Evolutionary conservation across 2,113 vertebrate species (phyloP).

Genomic region (Hystrix brachyura): DNA sequence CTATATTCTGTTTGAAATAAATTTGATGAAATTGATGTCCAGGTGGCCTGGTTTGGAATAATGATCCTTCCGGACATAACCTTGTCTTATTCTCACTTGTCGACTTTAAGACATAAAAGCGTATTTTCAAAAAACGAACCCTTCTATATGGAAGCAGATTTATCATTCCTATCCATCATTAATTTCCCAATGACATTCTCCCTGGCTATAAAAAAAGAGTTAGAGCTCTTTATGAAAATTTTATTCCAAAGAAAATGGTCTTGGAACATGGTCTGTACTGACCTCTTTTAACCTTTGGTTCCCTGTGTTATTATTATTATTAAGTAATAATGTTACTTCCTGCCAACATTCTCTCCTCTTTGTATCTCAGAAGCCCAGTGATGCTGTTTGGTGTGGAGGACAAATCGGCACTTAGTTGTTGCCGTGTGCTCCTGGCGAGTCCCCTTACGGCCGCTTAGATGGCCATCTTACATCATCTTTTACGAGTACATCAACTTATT

Average conservation of each 20-base stretch:
- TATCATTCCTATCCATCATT: conserved; percentile 67
- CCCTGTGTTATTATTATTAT: conserved; percentile 66
- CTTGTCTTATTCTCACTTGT: neutral
- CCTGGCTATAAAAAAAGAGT: conserved; percentile 61
- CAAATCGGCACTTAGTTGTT: conserved; percentile 27
- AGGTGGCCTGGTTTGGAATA: neutral
- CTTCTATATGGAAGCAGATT: neutral
- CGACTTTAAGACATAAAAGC: neutral
- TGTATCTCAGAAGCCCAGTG: neutral
- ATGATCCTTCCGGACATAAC: neutral
- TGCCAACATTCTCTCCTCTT: conserved; percentile 7
- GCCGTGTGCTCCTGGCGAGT: conserved; percentile 69
- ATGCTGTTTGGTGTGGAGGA: conserved; percentile 30
- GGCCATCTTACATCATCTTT: conserved; percentile 86
- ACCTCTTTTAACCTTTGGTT: conserved; percentile 65
- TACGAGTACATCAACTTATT: conserved; percentile 86
- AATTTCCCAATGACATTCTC: conserved; percentile 67
- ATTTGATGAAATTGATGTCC: neutral
- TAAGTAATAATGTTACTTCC: conserved; percentile 50
- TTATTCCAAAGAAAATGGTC: conserved; percentile 70
- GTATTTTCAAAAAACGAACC: conserved; percentile 42
- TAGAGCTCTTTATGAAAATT: conserved; percentile 74
- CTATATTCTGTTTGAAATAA: neutral
- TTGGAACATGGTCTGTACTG: neutral
- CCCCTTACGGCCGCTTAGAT: conserved; percentile 77